Conservation (phyloP, 2,113 vertebrate species). For the Lepidothrix coronata region DNA sequence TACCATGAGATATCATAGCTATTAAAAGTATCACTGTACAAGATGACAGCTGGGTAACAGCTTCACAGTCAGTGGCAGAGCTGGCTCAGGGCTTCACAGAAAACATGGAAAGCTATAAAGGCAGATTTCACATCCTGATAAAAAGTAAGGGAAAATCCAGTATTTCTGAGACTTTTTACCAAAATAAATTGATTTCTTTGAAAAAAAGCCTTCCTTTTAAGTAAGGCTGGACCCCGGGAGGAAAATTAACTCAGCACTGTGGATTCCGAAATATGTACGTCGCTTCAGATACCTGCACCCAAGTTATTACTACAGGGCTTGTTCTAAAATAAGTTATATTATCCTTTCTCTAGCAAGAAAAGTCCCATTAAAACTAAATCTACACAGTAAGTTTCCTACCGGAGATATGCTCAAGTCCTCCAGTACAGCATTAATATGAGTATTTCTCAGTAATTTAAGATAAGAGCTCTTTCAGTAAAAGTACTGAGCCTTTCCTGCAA, state of each 20-base stretch:
- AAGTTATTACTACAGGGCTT: background rate
- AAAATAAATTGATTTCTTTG: background rate
- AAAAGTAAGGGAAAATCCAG: background rate
- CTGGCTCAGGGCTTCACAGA: background rate
- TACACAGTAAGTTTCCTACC: background rate
- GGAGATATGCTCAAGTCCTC: background rate
- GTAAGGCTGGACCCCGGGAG: background rate
- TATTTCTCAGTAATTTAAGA: background rate
- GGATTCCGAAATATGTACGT: background rate
- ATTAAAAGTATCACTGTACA: background rate
- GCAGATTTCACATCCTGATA: background rate
- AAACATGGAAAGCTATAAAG: background rate
- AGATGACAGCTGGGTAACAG: background rate
- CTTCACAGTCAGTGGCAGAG: background rate
- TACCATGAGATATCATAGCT: background rate
- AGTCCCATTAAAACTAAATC: background rate
- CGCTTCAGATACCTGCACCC: accelerated
- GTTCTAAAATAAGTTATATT: background rate
- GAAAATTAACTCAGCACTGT: background rate
- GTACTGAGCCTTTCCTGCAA: background rate
- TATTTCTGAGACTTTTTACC: background rate
- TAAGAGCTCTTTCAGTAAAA: background rate
- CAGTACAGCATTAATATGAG: background rate
- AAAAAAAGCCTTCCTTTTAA: background rate
- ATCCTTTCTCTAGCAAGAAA: background rate